These are phyloP conservation scores for Hemibagrus wyckioides DNA, from an alignment of 2,113 vertebrate genomes.

Conservation along the genomic window DNA sequence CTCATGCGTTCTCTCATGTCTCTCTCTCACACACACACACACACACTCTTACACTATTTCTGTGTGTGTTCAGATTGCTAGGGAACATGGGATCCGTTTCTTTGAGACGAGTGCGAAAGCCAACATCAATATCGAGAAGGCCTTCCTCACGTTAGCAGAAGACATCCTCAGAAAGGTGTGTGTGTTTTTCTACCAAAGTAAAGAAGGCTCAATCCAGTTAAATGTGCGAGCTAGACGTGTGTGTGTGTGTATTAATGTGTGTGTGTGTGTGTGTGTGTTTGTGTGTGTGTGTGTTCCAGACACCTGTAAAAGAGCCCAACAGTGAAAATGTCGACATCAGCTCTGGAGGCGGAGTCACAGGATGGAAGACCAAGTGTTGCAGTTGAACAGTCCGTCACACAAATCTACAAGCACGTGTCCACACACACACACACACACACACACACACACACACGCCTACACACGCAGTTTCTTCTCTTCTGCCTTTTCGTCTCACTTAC, in stretches of 20 bases:
- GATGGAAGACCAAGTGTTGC: slow-evolving; percentile 99
- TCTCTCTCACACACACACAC: not conserved
- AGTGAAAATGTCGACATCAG: slow-evolving; percentile 99
- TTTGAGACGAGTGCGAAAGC: slow-evolving; percentile 99
- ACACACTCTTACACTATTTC: not conserved
- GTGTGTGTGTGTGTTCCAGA: slow-evolving; percentile 74
- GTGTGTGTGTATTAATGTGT: not conserved
- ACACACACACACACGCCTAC: slow-evolving; percentile 6
- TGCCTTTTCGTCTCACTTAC: slow-evolving; percentile 13
- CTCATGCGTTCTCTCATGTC: no score
- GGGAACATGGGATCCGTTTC: slow-evolving; percentile 98
- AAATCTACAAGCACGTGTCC: slow-evolving; percentile 6
- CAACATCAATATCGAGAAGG: slow-evolving; percentile 99
- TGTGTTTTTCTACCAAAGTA: slow-evolving; percentile 19
- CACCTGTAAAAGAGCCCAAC: slow-evolving; percentile 99
- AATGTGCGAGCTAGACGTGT: no score
- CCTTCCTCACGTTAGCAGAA: slow-evolving; percentile 99
- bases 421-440: slow-evolving; percentile 14
- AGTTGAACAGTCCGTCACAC: slow-evolving; percentile 76
- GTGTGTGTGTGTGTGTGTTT: slow-evolving; percentile 62
- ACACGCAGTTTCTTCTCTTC: slow-evolving; percentile 49
- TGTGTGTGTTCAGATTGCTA: slow-evolving; percentile 83
- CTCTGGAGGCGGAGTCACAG: slow-evolving; percentile 90
- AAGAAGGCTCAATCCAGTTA: no score
- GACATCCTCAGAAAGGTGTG: slow-evolving; percentile 98